phyloP scores from a whole-genome alignment of 2,113 vertebrate genomes.

The Bubalus kerabau region DNA sequence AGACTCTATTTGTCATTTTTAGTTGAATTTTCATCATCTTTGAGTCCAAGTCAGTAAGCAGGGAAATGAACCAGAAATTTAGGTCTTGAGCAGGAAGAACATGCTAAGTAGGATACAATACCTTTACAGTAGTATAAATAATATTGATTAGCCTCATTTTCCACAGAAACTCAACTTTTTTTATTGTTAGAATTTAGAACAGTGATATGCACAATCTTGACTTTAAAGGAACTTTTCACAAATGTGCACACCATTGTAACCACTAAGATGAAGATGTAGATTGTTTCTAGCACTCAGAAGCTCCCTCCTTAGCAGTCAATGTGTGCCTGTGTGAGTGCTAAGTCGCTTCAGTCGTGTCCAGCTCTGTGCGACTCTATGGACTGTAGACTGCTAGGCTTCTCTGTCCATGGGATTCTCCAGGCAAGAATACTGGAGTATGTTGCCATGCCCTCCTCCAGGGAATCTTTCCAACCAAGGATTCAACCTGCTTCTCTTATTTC shows the following conservation, averaged over 20 bases:
- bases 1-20: constrained; percentile 6
- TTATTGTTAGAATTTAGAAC: not conserved
- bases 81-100: not conserved
- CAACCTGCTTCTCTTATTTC: not conserved
- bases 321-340: not conserved
- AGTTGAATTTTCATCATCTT: not conserved
- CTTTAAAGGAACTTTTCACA: not conserved
- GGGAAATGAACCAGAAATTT: not conserved
- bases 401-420: rapidly evolving
- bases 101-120: not conserved
- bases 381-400: not conserved
- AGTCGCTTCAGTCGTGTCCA: not conserved
- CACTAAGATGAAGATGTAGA: not conserved
- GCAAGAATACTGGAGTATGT: not conserved
- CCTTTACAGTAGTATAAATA: not conserved
- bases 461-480: not conserved
- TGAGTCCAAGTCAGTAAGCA: not conserved
- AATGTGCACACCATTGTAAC: not conserved
- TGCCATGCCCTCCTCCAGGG: not conserved
- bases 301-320: not conserved
- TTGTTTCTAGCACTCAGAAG: not conserved
- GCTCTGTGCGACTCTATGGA: not conserved
- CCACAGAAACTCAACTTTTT: not conserved
- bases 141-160: not conserved
- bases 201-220: not conserved